Evolutionary conservation across 2,113 vertebrate species (phyloP).

Genomic region (Eurypyga helias): DNA sequence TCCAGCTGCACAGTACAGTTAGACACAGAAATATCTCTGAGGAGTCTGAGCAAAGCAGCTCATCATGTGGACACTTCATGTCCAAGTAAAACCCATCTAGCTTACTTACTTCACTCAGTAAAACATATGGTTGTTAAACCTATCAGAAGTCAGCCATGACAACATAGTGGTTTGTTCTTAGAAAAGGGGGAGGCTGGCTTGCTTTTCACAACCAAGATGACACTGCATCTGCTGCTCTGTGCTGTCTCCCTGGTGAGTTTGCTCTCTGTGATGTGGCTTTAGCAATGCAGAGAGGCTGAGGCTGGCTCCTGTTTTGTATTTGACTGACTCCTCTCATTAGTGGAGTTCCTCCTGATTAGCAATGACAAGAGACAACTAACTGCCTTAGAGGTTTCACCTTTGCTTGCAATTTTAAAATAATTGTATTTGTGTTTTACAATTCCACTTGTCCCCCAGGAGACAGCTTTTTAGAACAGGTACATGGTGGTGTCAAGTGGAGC

Average conservation of each 20-base stretch:
- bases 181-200: neutral
- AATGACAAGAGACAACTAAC: neutral
- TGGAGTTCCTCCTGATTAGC: neutral
- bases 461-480: neutral
- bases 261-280: neutral
- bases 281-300: neutral
- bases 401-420: neutral
- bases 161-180: neutral
- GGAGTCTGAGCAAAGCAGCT: neutral
- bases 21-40: neutral
- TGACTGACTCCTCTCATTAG: neutral
- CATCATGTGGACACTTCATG: neutral
- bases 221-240: neutral
- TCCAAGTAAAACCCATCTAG: neutral
- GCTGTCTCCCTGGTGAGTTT: neutral
- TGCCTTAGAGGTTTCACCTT: neutral
- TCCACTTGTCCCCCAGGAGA: neutral
- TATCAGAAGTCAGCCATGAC: constrained; percentile 1
- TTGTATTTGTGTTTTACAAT: neutral
- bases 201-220: neutral
- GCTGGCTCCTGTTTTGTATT: neutral
- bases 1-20: neutral
- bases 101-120: neutral
- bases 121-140: constrained; percentile 25
- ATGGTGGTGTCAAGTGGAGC: neutral